A percentile compares a stretch with the other conserved stretches of the same genome.
Evolutionary conservation across 2,113 vertebrate genomes (phyloP).

Genomic region (Barnardius zonarius): DNA sequence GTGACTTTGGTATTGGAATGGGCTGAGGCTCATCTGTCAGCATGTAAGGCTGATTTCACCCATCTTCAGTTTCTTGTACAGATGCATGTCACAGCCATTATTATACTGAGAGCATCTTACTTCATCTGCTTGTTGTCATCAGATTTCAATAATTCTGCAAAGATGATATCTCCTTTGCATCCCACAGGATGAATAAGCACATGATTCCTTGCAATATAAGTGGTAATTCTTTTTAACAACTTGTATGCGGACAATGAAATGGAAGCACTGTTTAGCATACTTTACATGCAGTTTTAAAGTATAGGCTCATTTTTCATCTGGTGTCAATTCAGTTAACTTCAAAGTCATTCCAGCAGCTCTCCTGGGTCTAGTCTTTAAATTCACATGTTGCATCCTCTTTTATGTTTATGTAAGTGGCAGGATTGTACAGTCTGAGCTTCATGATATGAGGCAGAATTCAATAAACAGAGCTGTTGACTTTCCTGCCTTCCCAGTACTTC

Average conservation of each 20-base stretch:
- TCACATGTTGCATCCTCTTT: neutral
- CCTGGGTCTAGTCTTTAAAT: neutral
- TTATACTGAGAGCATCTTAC: neutral
- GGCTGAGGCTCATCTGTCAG: neutral
- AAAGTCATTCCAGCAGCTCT: neutral
- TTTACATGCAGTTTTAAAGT: neutral
- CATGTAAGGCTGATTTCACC: neutral
- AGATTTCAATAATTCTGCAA: slow-evolving; percentile 8
- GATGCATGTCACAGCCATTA: neutral
- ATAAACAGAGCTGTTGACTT: neutral
- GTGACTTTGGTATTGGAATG: neutral
- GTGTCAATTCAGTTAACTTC: neutral
- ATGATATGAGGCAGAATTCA: neutral
- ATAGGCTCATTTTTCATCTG: neutral
- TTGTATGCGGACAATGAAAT: neutral
- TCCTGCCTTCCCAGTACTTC: neutral
- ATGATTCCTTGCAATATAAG: neutral
- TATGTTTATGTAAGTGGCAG: neutral
- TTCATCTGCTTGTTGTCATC: neutral
- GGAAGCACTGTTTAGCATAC: neutral
- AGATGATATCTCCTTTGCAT: neutral
- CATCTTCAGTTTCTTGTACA: neutral
- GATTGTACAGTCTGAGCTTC: neutral
- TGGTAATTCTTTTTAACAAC: neutral
- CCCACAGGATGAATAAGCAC: neutral